Base-by-base conservation (phyloP, 2,888 invertebrate genomes). In the Pseudococcus longispinus region DNA sequence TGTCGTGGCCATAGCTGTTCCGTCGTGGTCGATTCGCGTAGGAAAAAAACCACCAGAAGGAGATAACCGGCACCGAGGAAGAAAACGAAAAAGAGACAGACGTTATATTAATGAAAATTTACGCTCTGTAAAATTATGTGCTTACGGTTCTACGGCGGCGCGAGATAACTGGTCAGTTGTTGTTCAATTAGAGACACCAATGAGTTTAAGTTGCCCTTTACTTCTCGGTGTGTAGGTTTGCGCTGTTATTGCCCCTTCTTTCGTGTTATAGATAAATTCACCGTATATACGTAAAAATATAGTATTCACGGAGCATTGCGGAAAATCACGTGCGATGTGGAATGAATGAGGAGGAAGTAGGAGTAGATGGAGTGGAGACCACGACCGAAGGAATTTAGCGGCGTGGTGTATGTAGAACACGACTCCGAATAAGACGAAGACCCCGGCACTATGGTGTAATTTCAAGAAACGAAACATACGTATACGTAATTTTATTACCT, bases 111-210 rank as follows among this genome's bases (percentile, higher is more conserved):
- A 80, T 80, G 77, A 80, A 80, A 80, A 42, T 42, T 80, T 80
- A 80, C 77, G 77, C 77, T 80, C 77, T 80, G 77, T 80, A 80
- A 80, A 80, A 80, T 80, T 80, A 80, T n/a, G 32, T 37, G 42
- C 42, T 42, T 80, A 80, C 77, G 77, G 77, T 20, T 80, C 20
- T 20, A 37, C 32, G 74, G 74, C 74, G 60, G 60, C 70, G n/a
- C 77, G 42, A 70, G 29, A 70, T 70, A 70, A 70, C 70, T 70
- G 70, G 70, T 29, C 70, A 60, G 70, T 29, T 26, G 74, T 74
- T 23, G 77, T 70, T 80, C 77, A 80, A 42, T 80, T 80, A 80
- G 70, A 26, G 70, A 70, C 29, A 70, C 70, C 70, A 29, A 70
- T 70, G 70, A 70, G 29, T 70, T 70, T 29, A 32, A n/a, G 29